A percentile compares a stretch with the other conserved stretches of the same genome.
phyloP scores from a whole-genome alignment of 2,113 vertebrate species.

The Dicerorhinus sumatrensis region DNA sequence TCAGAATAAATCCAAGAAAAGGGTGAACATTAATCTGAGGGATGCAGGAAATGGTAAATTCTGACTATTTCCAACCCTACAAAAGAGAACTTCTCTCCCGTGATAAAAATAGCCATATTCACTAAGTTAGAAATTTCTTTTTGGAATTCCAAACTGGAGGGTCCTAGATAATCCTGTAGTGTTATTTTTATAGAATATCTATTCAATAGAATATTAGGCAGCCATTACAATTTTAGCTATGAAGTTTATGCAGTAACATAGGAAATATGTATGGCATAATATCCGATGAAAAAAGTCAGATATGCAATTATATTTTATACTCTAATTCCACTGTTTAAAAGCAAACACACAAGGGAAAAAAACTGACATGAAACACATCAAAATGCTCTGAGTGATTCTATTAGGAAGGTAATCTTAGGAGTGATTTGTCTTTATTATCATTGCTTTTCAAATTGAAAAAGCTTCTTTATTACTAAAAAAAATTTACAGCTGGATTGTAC shows the following conservation, averaged over 20 bases:
- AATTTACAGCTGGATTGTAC: background rate
- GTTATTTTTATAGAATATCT: background rate
- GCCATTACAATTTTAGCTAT: background rate
- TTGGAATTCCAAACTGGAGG: slow-evolving; percentile 45
- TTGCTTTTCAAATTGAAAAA: background rate
- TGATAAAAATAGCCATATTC: background rate
- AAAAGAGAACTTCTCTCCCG: slow-evolving; percentile 15
- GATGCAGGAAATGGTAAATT: background rate
- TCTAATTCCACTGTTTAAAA: background rate
- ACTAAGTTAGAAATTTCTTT: slow-evolving; percentile 34
- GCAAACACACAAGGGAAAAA: background rate
- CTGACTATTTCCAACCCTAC: slow-evolving; percentile 6
- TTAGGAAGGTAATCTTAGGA: background rate
- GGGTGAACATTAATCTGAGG: background rate
- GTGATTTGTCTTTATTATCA: slow-evolving; percentile 13
- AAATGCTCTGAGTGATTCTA: background rate
- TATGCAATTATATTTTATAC: background rate
- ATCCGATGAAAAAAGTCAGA: background rate
- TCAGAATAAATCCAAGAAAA: background rate
- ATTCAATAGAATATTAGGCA: background rate
- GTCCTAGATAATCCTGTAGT: background rate
- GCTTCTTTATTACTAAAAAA: background rate
- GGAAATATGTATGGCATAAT: background rate
- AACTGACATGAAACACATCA: background rate
- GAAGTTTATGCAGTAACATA: background rate